A percentile compares a stretch with the other conserved stretches of the same genome.
Conservation (phyloP, 2,113 vertebrate species). For the Bostrychus sinensis region DNA sequence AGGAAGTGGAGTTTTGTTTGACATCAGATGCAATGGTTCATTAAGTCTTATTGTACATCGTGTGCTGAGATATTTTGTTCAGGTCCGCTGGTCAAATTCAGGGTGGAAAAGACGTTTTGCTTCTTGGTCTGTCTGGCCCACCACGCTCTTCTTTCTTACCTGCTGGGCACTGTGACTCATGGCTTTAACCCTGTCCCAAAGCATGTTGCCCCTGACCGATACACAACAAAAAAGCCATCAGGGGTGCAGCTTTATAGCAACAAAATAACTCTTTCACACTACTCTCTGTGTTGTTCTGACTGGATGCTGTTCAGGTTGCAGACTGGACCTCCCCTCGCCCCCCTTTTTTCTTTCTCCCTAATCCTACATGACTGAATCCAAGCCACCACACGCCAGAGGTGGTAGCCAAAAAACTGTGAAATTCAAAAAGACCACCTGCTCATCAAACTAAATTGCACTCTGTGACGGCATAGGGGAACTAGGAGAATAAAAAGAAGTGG, state of each 20-base stretch:
- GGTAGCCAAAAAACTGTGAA: slow-evolving; percentile 66
- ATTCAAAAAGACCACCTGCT: slow-evolving; percentile 77
- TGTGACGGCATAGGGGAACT: slow-evolving; percentile 43
- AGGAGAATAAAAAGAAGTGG: slow-evolving; percentile 55
- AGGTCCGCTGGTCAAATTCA: slow-evolving; percentile 33
- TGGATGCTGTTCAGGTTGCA: slow-evolving; percentile 53
- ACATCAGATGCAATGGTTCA: slow-evolving; percentile 38
- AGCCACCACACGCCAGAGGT: slow-evolving; percentile 65
- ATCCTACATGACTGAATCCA: slow-evolving; percentile 73
- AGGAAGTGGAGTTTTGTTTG: slow-evolving; percentile 13
- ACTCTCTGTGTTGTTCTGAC: slow-evolving; percentile 66
- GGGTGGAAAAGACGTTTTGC: slow-evolving; percentile 55
- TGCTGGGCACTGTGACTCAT: slow-evolving; percentile 60
- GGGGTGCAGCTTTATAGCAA: slow-evolving; percentile 61
- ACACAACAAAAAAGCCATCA: slow-evolving; percentile 70
- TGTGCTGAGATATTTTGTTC: slow-evolving; percentile 41
- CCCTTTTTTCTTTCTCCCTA: slow-evolving; percentile 64
- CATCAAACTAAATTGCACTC: slow-evolving; percentile 76
- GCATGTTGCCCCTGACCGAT: slow-evolving; percentile 32
- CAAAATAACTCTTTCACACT: slow-evolving; percentile 75
- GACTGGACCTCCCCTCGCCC: slow-evolving; percentile 50
- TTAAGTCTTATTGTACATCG: slow-evolving; percentile 15
- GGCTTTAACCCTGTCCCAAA: slow-evolving; percentile 53
- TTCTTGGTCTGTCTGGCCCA: slow-evolving; percentile 34
- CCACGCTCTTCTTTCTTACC: slow-evolving; percentile 42